Base-by-base conservation (phyloP, 2,797 vertebrate species). In the Pseudomugil tenellus region DNA sequence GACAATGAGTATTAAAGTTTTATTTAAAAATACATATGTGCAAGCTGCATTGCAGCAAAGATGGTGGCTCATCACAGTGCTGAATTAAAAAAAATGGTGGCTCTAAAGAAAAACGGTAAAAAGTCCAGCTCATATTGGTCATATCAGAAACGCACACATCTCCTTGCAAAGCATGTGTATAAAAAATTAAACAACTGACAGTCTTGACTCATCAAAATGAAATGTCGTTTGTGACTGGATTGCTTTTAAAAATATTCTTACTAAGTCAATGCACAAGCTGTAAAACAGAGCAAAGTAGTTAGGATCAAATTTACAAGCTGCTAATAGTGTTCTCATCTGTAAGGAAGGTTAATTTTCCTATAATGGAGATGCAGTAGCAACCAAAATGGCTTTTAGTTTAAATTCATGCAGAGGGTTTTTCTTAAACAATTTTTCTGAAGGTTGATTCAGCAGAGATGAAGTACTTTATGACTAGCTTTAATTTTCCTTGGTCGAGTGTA, bases 401-500 rank as follows among this genome's bases (percentile, higher is more conserved):
- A 54, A 74, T 70, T 77, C 72, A 77, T 57, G 25, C 65, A 41
- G 69, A 26, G 56, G 55, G 67, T 37, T 70, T 17, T 55, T 17
- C 34, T 51, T 60, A 37, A 29, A 48, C 35, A 62, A 77, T 75
- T 35, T 59, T 56, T 74, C 73, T 72, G 26, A 75, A 73, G 60
- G 80, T 76, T 74, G 74, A 84, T 83, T 83, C 51, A 79, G 74
- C 23, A 1, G 68, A 87, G 80, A 84, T 74, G 75, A 89, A 70
- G 72, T 73, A 65, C 79, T 90, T 89, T 70, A 86, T 64, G 74
- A 80, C 59, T 16, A 39, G 39, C 76, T 80, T 68, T 86, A 83
- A 82, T 85, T 83, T 86, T 87, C 73, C 67, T 81, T 75, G 63
- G 84, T 83, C 79, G 83, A 83, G 82, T 80, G 76, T 80, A 73